Base-by-base conservation (phyloP, 1,140 invertebrate genomes). In the Carposina sasakii region DNA sequence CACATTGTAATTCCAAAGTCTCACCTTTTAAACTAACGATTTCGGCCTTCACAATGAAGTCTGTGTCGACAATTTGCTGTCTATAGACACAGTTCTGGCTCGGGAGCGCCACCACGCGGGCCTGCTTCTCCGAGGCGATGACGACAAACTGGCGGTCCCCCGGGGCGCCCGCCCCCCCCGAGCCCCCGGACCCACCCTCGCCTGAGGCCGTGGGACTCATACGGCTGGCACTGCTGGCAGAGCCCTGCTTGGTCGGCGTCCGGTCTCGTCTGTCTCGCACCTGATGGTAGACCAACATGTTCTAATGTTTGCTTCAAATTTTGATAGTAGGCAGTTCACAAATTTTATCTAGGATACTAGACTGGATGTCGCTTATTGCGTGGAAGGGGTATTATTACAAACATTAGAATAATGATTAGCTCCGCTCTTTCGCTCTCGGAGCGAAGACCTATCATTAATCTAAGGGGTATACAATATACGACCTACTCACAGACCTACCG, bases 41-140 rank as follows among this genome's bases (percentile, higher is more conserved):
- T 86, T 98, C 96, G 54, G 96, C 94, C 85, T 96, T 96, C 57
- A 98, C 93, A 48, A 98, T 95, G 86, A 97, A 96, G 81, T 96
- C 93, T 37, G 91, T 90, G 62, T 95, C 94, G 50, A 92, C 90
- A 57, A 96, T 88, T 76, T 95, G 93, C 79, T 94, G 92, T 57
- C 92, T 89, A 82, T 94, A 95, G 56, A 94, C 89, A 82, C 90
- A 98, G 85, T 94, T 97, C 82, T 98, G 97, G 48, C 95, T 97
- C 54, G 97, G 97, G 66, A 98, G 89, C 52, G 95, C 94, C 37
- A 98, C 92, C 43, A 98, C 94, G 75, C 96, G 90, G 42, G 96
- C 96, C 86, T 98, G 96, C 81, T 98, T 98, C 84, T 98, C 96
- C 36, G 96, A 97, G 45, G 93, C 92, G 50, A 98, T 90, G 13